phyloP scores from a whole-genome alignment of 2,113 vertebrate genomes.

The Argyrosomus japonicus region DNA sequence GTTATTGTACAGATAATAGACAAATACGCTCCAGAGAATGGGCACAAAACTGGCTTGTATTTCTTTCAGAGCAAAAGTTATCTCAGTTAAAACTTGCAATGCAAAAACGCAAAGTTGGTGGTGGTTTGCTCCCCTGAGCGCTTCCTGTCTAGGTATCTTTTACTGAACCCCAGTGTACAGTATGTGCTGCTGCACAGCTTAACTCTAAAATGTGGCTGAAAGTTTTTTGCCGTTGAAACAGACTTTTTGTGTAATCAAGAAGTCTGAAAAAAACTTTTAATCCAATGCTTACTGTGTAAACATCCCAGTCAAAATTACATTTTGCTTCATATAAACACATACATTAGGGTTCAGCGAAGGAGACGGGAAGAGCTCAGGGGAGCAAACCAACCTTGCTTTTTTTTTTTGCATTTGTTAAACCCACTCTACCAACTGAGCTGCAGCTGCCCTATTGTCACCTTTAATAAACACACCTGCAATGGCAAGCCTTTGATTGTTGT shows the following conservation, averaged over 20 bases:
- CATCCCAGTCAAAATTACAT: background rate
- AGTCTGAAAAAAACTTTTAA: background rate
- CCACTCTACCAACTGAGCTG: background rate
- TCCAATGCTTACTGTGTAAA: background rate
- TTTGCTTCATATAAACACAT: background rate
- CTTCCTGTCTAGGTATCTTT: background rate
- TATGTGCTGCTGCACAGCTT: too few species aligned
- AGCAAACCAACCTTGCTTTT: background rate
- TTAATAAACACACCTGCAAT: background rate
- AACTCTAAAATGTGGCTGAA: background rate
- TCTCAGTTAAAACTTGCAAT: background rate
- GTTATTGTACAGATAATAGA: background rate
- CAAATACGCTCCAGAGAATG: background rate
- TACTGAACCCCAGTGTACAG: background rate
- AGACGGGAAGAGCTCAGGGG: background rate
- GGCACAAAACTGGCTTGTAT: background rate
- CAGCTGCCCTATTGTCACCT: constrained; percentile 3
- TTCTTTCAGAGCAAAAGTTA: background rate
- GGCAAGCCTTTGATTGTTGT: background rate
- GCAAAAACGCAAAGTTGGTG: background rate
- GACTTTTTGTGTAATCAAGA: background rate
- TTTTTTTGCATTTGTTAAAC: background rate
- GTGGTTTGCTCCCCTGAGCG: background rate
- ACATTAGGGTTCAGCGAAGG: background rate
- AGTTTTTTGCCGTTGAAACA: background rate